These are phyloP conservation scores for Salvelinus alpinus DNA, from an alignment of 2,113 vertebrate species.

Conservation along the genomic window DNA sequence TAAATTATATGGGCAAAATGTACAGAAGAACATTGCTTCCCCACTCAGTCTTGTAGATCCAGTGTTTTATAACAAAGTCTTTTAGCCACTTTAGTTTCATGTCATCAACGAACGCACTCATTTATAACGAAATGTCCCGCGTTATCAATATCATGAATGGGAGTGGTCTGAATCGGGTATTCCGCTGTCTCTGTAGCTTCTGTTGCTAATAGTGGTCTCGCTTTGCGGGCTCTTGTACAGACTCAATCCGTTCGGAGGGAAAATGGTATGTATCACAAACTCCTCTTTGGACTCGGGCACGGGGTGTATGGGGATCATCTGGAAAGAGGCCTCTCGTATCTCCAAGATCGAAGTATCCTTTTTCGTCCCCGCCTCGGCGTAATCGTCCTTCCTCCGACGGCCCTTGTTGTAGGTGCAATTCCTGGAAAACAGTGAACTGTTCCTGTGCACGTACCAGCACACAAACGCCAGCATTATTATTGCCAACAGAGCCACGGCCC, in stretches of 20 bases:
- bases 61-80: conserved; percentile 91
- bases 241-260: conserved; percentile 95
- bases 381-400: conserved; percentile 95
- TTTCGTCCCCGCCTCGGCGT: conserved; percentile 97
- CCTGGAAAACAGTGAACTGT: conserved; percentile 96
- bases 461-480: conserved; percentile 91
- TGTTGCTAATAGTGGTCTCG: conserved; percentile 96
- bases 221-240: conserved; percentile 96
- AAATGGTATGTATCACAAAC: conserved; percentile 99
- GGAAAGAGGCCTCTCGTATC: conserved; percentile 99
- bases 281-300: conserved; percentile 97
- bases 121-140: conserved; percentile 41
- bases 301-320: conserved; percentile 96
- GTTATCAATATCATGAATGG: conserved; percentile 92
- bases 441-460: conserved; percentile 96
- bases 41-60: conserved; percentile 89
- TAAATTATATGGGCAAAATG: conserved; percentile 99
- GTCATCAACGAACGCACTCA: conserved; percentile 68
- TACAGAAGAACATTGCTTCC: conserved; percentile 99
- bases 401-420: conserved; percentile 98
- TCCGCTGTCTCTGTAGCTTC: conserved; percentile 99
- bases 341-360: conserved; percentile 98
- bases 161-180: conserved; percentile 99
- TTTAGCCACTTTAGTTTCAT: conserved; percentile 57
- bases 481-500: conserved; percentile 90